These are phyloP conservation scores for Pipistrellus pygmaeus DNA, from an alignment of 2,797 vertebrate genomes.

Conservation along the genomic window DNA sequence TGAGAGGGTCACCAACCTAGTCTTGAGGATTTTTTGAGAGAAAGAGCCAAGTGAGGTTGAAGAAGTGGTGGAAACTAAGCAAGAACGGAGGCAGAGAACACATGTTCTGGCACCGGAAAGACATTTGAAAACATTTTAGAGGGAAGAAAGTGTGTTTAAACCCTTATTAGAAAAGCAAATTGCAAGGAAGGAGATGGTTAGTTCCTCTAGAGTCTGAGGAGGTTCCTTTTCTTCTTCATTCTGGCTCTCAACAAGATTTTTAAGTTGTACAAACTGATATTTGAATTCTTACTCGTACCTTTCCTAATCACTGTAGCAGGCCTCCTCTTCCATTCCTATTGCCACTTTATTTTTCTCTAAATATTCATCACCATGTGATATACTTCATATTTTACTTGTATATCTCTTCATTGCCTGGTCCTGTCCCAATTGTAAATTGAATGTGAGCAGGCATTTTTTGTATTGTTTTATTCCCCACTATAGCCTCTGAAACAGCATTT, in stretches of 20 bases:
- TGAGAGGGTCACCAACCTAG: not conserved
- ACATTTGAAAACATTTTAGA: not conserved
- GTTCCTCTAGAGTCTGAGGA: not conserved
- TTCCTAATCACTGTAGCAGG: not conserved
- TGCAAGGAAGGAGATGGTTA: not conserved
- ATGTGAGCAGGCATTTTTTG: not conserved
- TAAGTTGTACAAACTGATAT: not conserved
- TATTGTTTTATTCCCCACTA: not conserved
- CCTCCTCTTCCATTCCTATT: not conserved
- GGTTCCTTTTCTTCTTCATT: conserved; percentile 6
- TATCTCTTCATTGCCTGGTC: not conserved
- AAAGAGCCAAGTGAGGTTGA: not conserved
- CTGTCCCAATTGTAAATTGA: conserved; percentile 19
- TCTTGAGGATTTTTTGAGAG: not conserved
- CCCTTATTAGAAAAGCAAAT: not conserved
- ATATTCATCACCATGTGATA: not conserved
- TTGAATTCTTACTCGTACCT: not conserved
- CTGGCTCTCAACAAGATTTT: conserved; percentile 13
- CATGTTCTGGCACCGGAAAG: not conserved
- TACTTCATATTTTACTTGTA: not conserved
- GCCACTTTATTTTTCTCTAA: conserved; percentile 31
- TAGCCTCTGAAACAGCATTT: not conserved
- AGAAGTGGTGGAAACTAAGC: not conserved
- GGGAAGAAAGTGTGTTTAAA: not conserved
- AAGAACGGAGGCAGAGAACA: not conserved